phyloP scores from a whole-genome alignment of 2,113 vertebrate genomes.

The Podarcis cretensis region DNA sequence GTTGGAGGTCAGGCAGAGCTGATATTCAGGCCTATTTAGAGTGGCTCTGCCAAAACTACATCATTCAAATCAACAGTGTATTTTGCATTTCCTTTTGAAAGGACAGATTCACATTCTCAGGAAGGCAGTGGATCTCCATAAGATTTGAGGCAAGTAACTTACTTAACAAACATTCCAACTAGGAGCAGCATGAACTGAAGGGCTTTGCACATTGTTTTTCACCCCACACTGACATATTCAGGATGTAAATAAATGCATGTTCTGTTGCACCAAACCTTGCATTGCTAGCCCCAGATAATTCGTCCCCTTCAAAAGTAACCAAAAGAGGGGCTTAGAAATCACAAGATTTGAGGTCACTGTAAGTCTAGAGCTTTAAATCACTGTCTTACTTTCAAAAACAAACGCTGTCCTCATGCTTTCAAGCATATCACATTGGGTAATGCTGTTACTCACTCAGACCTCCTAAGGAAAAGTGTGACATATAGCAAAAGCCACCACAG shows the following conservation, averaged over 20 bases:
- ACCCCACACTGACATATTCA: too few relatives aligned
- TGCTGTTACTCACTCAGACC: neutral
- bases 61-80: neutral
- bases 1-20: neutral
- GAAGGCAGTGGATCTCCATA: neutral
- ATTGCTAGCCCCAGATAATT: neutral
- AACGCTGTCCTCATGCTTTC: neutral
- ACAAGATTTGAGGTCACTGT: neutral
- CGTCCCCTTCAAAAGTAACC: neutral
- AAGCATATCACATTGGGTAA: neutral
- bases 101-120: neutral
- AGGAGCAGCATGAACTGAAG: neutral
- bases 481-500: neutral
- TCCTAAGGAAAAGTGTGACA: neutral
- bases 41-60: too few relatives aligned
- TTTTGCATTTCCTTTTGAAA: neutral
- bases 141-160: neutral
- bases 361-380: neutral
- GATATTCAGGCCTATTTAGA: rapidly evolving
- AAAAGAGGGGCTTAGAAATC: neutral
- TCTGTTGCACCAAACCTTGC: neutral
- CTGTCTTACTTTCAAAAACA: neutral
- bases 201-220: neutral
- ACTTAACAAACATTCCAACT: neutral
- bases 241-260: neutral